Percentiles rank a stretch among this genome's conserved stretches.
These are phyloP conservation scores for Troides aeacus DNA, from an alignment of 2,888 invertebrate genomes.

Conservation along the genomic window DNA sequence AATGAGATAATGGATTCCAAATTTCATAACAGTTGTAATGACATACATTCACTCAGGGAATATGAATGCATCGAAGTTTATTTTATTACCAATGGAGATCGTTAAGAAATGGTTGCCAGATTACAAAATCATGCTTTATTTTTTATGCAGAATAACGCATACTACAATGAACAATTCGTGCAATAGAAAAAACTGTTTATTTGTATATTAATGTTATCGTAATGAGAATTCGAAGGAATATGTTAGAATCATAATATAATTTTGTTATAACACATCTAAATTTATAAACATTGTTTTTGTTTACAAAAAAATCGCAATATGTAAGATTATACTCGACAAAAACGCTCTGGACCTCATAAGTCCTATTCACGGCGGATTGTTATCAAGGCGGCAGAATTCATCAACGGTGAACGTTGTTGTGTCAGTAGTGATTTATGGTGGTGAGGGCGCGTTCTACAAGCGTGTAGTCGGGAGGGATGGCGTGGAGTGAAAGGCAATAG, in stretches of 20 bases:
- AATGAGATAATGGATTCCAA: no score
- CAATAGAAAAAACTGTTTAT: neutral
- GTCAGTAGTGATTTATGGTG: constrained; percentile 61
- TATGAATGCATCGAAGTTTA: neutral
- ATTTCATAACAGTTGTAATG: no score
- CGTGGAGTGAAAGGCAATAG: constrained; percentile 56
- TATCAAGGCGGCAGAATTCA: constrained; percentile 52
- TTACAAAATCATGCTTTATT: neutral
- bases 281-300: neutral
- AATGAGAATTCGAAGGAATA: no score
- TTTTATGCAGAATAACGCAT: neutral
- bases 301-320: neutral
- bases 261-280: no score
- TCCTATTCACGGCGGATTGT: constrained; percentile 42
- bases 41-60: no score
- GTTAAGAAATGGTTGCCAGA: neutral
- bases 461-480: constrained; percentile 49
- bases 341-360: neutral
- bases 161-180: neutral
- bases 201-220: no score
- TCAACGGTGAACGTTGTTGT: constrained; percentile 56
- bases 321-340: neutral
- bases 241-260: no score
- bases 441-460: constrained; percentile 46
- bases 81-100: no score